Evolutionary conservation across 2,888 invertebrate species (phyloP).

Genomic region (Gymnosoma rotundatum): DNA sequence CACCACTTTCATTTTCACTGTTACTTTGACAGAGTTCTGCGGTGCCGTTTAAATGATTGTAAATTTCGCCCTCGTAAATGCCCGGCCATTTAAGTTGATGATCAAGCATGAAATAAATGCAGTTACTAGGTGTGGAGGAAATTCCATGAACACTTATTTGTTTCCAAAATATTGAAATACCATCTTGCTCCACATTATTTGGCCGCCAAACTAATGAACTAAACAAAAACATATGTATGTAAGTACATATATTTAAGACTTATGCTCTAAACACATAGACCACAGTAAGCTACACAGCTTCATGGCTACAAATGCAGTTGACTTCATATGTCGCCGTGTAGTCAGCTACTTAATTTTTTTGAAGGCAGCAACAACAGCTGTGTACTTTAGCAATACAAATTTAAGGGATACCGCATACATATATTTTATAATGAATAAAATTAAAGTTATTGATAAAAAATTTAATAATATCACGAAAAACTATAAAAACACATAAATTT

Average conservation of each 20-base stretch:
- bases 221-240: conserved; percentile 1
- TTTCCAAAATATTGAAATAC: conserved; percentile 81
- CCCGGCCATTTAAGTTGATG: conserved; percentile 80
- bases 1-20: conserved; percentile 74
- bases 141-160: conserved; percentile 81
- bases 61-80: conserved; percentile 72
- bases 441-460: too few species aligned
- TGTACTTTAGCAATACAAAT: too few species aligned
- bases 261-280: too few species aligned
- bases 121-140: conserved; percentile 78
- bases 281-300: too few species aligned
- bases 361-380: too few species aligned
- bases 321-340: too few species aligned
- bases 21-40: conserved; percentile 61
- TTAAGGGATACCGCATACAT: too few species aligned
- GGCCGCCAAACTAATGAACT: conserved; percentile 81
- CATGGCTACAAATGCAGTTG: too few species aligned
- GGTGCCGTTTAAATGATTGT: conserved; percentile 64
- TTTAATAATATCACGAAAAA: too few species aligned
- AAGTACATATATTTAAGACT: neutral
- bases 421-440: too few species aligned
- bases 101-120: conserved; percentile 81
- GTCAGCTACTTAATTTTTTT: too few species aligned
- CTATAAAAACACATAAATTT: too few species aligned
- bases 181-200: conserved; percentile 75